Evolutionary conservation across 2,888 invertebrate genomes (phyloP).

Genomic region (Merodon equestris): DNA sequence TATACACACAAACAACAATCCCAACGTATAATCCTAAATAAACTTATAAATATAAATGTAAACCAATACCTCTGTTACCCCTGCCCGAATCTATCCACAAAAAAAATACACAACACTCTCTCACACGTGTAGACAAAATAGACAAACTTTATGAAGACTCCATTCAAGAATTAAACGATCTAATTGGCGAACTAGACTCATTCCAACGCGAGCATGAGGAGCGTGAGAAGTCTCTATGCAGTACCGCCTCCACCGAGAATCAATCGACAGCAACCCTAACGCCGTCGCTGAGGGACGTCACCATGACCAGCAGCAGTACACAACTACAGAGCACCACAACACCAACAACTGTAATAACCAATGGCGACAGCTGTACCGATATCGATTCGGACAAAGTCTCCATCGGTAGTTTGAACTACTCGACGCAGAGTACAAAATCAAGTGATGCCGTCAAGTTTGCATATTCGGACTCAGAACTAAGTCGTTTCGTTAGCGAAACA

Average conservation of each 20-base stretch:
- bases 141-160: slow-evolving; percentile 79
- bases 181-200: slow-evolving; percentile 79
- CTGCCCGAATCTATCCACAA: slow-evolving; percentile 33
- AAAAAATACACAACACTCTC: slow-evolving; percentile 13
- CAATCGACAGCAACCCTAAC: slow-evolving; percentile 43
- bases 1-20: slow-evolving; percentile 69
- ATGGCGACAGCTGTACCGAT: slow-evolving; percentile 60
- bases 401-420: slow-evolving; percentile 72
- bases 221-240: slow-evolving; percentile 73
- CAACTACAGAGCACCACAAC: slow-evolving; percentile 9
- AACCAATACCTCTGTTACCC: slow-evolving; percentile 26
- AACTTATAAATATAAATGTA: slow-evolving; percentile 54
- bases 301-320: slow-evolving; percentile 28
- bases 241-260: slow-evolving; percentile 65
- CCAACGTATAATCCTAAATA: slow-evolving; percentile 63
- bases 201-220: slow-evolving; percentile 79
- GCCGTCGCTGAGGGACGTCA: slow-evolving; percentile 56
- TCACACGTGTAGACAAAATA: slow-evolving; percentile 71
- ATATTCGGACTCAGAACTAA: slow-evolving; percentile 77
- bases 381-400: slow-evolving; percentile 70
- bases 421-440: slow-evolving; percentile 68
- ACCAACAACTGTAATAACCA: slow-evolving; percentile 42
- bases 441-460: slow-evolving; percentile 70
- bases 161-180: slow-evolving; percentile 79
- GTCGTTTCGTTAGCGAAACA: slow-evolving; percentile 78